A percentile compares a stretch with the other conserved stretches of the same genome.
Evolutionary conservation across 1,140 invertebrate species (phyloP).

Genomic region (Pantala flavescens): DNA sequence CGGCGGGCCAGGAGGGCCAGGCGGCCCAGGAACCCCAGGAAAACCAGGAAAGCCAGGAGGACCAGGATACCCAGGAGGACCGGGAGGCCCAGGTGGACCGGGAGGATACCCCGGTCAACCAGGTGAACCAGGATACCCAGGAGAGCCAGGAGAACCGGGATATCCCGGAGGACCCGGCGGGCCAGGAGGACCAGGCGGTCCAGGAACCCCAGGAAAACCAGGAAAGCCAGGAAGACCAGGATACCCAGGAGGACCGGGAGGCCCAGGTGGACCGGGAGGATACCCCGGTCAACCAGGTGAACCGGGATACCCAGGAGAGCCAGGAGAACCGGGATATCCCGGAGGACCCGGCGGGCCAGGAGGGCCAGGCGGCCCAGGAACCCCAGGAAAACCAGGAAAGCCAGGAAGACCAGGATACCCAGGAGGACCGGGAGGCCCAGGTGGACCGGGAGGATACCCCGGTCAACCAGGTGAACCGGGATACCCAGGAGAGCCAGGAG

Average conservation of each 20-base stretch:
- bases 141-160: conserved; percentile 1
- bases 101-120: conserved; percentile 10
- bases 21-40: conserved; percentile 24
- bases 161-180: conserved; percentile 19
- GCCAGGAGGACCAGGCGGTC: conserved; percentile 18
- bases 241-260: too few species aligned
- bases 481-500: neutral
- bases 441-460: neutral
- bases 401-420: conserved; percentile 12
- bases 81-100: conserved; percentile 28
- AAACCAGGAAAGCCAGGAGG: neutral
- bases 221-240: neutral
- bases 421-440: neutral
- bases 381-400: conserved; percentile 23
- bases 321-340: neutral
- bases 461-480: neutral
- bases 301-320: conserved; percentile 14
- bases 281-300: neutral
- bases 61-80: conserved; percentile 28
- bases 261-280: neutral
- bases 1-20: conserved; percentile 11
- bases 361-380: neutral
- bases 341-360: conserved; percentile 4
- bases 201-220: neutral
- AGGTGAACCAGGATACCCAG: conserved; percentile 10